These are phyloP conservation scores for Poeciliopsis turneri DNA, from an alignment of 2,797 vertebrate species.

Conservation along the genomic window DNA sequence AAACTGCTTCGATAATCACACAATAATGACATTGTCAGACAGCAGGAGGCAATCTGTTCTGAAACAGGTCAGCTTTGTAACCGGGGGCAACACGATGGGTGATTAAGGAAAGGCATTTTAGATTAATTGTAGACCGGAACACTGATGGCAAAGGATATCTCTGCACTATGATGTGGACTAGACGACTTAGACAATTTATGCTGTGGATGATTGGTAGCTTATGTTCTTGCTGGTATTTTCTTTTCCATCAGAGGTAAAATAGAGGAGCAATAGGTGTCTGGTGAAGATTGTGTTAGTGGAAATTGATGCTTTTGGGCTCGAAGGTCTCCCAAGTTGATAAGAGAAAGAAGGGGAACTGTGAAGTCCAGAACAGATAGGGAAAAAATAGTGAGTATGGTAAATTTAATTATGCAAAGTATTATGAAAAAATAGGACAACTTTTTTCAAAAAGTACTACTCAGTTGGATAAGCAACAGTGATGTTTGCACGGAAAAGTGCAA, in stretches of 20 bases:
- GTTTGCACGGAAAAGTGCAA: neutral
- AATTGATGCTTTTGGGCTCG: constrained; percentile 48
- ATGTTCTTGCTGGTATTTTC: constrained; percentile 37
- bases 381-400: constrained; percentile 25
- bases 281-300: constrained; percentile 50
- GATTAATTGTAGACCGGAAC: constrained; percentile 59
- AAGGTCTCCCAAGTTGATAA: constrained; percentile 36
- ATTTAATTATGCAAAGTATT: constrained; percentile 23
- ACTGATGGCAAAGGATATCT: constrained; percentile 40
- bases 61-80: constrained; percentile 59
- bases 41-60: constrained; percentile 40
- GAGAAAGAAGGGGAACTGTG: constrained; percentile 18
- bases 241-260: constrained; percentile 39
- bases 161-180: constrained; percentile 33
- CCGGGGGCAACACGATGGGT: constrained; percentile 48
- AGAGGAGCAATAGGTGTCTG: constrained; percentile 34
- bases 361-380: constrained; percentile 31
- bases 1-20: constrained; percentile 45
- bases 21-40: constrained; percentile 56
- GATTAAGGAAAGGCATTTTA: constrained; percentile 60
- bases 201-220: constrained; percentile 39
- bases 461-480: neutral
- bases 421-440: neutral
- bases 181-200: constrained; percentile 42
- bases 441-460: neutral